A percentile compares a stretch with the other conserved stretches of the same genome.
Evolutionary conservation across 2,888 invertebrate species (phyloP).

Genomic region (Eudemis profundana): DNA sequence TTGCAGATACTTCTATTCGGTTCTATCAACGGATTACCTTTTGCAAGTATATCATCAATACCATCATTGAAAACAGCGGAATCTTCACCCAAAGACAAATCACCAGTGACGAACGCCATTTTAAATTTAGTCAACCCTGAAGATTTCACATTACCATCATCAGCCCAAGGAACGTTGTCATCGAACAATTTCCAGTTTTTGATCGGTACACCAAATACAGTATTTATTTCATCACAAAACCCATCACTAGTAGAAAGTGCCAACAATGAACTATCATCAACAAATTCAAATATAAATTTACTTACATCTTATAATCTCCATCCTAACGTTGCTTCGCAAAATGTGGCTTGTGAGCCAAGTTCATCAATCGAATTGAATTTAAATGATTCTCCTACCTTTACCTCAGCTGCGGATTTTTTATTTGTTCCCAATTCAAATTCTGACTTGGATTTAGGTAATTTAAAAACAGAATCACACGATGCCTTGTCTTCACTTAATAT

Average conservation of each 20-base stretch:
- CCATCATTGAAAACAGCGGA: constrained; percentile 12
- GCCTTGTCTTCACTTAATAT: no score
- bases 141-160: background rate
- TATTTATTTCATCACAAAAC: background rate
- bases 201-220: constrained; percentile 16
- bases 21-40: constrained; percentile 26
- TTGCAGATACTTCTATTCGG: constrained; percentile 32
- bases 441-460: no score
- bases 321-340: background rate
- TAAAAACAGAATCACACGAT: no score
- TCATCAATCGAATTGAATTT: background rate
- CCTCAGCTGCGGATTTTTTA: no score
- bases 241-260: background rate
- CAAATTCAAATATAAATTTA: background rate
- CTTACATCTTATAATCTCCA: background rate
- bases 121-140: constrained; percentile 1
- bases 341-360: background rate
- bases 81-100: background rate
- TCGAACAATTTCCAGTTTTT: constrained; percentile 1
- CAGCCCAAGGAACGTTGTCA: background rate
- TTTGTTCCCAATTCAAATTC: no score
- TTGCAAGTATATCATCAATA: constrained; percentile 35
- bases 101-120: background rate
- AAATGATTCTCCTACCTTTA: background rate
- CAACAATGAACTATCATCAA: background rate